Evolutionary conservation across 2,888 invertebrate species (phyloP), one percentile per base, ranked within the genome.

Genomic region (Marasmarcha lunaedactyla): DNA sequence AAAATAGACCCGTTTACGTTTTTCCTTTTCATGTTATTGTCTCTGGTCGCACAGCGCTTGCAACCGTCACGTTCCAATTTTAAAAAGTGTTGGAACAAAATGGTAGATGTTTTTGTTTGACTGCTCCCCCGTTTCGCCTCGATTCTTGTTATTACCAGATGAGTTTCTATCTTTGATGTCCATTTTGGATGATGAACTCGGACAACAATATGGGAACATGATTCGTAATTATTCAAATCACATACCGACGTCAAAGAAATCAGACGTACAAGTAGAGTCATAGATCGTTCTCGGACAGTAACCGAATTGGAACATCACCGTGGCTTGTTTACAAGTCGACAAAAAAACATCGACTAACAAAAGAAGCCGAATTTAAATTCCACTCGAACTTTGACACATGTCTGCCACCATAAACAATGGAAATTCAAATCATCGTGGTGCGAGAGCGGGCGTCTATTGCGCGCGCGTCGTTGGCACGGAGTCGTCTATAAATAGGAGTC

Each of bases 1-100:
- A 70, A 79, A 79, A 77, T 76, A 76, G 78, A 73, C 67, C 70
- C 78, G 77, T 79, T 79, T 81, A 81, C 71, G 78, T 83, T 83
- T 83, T 83, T 83, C 79, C 78, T 83, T 83, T 83, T 83, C 78
- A 78, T 77, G 72, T 81, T 76, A 81, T 83, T 83, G 83, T 83
- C 81, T 81, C 74, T 79, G 73, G 63, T 55, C 65, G 63, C 69
- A 63, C 74, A 77, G 71, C 77, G 78, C 72, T 81, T 79, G 78
- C 79, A 79, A 83, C 79, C 83, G 79, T 81, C 83, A 83, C 83
- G 79, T 83, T 79, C 79, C 76, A 83, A 83, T 83, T 81, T 83
- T 78, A 72, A 83, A 81, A 81, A 81, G 83, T 83, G 83, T 83
- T 71, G 76, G 81, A 76, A 77, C 78, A 79, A 83, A 83, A 83